A percentile compares a stretch with the other conserved stretches of the same genome.
These are phyloP conservation scores for Drosophila lini DNA, from an alignment of 1,140 invertebrate species.

Conservation along the genomic window DNA sequence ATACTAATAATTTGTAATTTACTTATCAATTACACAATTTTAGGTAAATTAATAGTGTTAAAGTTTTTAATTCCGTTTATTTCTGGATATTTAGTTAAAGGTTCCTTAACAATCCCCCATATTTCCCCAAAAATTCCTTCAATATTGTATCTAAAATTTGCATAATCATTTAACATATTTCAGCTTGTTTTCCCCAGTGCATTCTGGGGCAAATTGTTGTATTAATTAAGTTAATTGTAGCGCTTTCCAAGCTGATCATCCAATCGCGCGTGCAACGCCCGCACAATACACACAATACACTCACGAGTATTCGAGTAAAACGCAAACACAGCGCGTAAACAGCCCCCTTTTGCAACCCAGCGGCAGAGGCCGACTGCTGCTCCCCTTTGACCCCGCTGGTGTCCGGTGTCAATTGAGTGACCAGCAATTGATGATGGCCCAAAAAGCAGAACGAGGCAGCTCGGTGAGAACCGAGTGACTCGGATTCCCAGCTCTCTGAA, in stretches of 20 bases:
- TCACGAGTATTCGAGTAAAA: constrained; percentile 1
- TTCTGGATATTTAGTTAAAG: background rate
- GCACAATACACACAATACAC: constrained; percentile 50
- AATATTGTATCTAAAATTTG: too few species aligned
- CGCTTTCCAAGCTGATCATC: constrained; percentile 54
- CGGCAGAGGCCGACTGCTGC: background rate
- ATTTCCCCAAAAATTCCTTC: background rate
- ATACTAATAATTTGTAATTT: too few species aligned
- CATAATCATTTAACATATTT: too few species aligned
- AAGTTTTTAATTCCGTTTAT: too few species aligned
- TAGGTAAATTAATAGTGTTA: too few species aligned
- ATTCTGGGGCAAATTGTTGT: constrained; percentile 49
- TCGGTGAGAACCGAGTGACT: constrained; percentile 26
- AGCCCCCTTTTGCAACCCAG: background rate
- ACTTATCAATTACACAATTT: too few species aligned
- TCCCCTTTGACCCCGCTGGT: constrained; percentile 30
- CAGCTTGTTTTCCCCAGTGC: constrained; percentile 12
- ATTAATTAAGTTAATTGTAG: constrained; percentile 81
- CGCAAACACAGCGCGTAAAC: constrained; percentile 17
- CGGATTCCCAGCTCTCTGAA: constrained; percentile 4
- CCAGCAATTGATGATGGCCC: constrained; percentile 50
- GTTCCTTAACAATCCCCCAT: background rate
- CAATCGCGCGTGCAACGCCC: constrained; percentile 65
- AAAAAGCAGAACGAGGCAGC: constrained; percentile 26
- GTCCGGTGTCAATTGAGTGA: constrained; percentile 62